Evolutionary conservation across 2,888 invertebrate species (phyloP).

Genomic region (Cheilosia soror): DNA sequence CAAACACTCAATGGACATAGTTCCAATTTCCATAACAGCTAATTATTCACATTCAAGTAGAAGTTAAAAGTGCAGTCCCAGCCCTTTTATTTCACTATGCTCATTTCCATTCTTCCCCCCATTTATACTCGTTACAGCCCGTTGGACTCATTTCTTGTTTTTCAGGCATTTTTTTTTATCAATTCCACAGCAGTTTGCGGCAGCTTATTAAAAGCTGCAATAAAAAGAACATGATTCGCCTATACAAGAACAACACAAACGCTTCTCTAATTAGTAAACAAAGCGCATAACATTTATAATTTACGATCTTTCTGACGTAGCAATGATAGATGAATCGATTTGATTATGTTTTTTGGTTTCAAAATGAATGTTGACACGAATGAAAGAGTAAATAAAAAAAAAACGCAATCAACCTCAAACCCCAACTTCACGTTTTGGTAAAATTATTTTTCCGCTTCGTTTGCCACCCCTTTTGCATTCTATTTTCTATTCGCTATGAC

Average conservation of each 20-base stretch:
- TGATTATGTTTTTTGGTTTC: constrained; percentile 33
- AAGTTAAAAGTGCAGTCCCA: neutral
- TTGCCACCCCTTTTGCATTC: constrained; percentile 38
- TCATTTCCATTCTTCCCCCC: constrained; percentile 16
- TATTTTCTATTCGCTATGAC: constrained; percentile 16
- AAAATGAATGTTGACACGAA: constrained; percentile 38
- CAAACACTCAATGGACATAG: neutral
- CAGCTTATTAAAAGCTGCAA: constrained; percentile 50
- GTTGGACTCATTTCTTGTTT: constrained; percentile 28
- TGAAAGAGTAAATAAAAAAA: constrained; percentile 18
- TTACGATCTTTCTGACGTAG: constrained; percentile 40
- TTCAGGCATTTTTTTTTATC: constrained; percentile 9
- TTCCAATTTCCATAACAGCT: neutral
- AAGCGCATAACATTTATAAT: constrained; percentile 61
- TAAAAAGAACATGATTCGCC: constrained; percentile 40
- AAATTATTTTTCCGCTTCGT: constrained; percentile 65
- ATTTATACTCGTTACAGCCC: constrained; percentile 25
- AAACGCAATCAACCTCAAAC: constrained; percentile 37
- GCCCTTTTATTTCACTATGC: constrained; percentile 14
- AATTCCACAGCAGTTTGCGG: constrained; percentile 40
- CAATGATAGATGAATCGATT: constrained; percentile 40
- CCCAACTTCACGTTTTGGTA: constrained; percentile 19
- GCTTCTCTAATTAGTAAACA: constrained; percentile 68
- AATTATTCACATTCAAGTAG: neutral
- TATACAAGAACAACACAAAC: constrained; percentile 26